phyloP scores from a whole-genome alignment of 1,140 invertebrate genomes.

The Sarcophaga bullata region DNA sequence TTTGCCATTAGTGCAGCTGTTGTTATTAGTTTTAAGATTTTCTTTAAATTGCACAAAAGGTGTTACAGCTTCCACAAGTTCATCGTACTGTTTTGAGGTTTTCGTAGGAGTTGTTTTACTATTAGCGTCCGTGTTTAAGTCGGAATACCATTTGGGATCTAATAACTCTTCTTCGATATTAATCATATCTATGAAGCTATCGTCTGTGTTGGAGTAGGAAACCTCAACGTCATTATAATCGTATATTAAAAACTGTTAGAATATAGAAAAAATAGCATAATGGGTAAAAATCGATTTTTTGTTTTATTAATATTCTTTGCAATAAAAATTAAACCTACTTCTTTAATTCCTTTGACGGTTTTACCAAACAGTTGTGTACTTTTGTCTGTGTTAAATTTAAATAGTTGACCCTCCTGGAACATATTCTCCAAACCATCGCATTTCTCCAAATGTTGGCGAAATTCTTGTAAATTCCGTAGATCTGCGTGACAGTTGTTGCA shows the following conservation, averaged over 20 bases:
- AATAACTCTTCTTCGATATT: conserved; percentile 57
- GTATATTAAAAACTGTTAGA: conserved; percentile 24
- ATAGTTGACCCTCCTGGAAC: not conserved
- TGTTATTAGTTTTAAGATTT: conserved; percentile 37
- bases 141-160: conserved; percentile 58
- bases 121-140: not conserved
- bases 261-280: too few relatives aligned
- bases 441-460: conserved; percentile 28
- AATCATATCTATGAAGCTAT: conserved; percentile 38
- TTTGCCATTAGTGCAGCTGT: not conserved
- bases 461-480: conserved; percentile 25
- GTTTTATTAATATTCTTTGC: not conserved
- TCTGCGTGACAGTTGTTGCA: conserved; percentile 52
- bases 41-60: conserved; percentile 42
- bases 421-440: conserved; percentile 1
- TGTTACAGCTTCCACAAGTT: conserved; percentile 21
- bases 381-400: conserved; percentile 11
- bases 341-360: conserved; percentile 1
- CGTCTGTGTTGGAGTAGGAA: not conserved
- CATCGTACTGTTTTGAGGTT: conserved; percentile 29
- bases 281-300: conserved; percentile 21
- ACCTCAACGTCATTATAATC: conserved; percentile 21
- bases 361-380: not conserved
- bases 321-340: not conserved
- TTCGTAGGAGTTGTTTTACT: not conserved